Conservation (phyloP, 2,113 vertebrate species). For the Dasyurus viverrinus region DNA sequence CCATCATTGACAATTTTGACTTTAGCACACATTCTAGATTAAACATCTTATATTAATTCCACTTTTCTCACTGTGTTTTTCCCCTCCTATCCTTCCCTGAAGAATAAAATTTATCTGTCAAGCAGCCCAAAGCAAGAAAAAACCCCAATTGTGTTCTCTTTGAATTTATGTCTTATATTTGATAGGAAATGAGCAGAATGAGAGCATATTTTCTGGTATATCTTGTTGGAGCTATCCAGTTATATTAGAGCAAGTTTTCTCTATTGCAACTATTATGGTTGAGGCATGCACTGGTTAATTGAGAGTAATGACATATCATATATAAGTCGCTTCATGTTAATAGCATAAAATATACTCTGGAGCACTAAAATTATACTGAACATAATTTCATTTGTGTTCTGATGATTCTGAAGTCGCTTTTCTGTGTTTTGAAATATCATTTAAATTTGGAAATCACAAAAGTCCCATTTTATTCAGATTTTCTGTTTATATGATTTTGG, state of each 20-base stretch:
- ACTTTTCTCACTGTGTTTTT: neutral
- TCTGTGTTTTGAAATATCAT: slow-evolving; percentile 28
- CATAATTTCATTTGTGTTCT: slow-evolving; percentile 38
- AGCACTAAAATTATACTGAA: neutral
- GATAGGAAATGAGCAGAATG: neutral
- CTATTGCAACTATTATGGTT: neutral
- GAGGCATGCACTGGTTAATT: neutral
- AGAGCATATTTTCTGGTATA: neutral
- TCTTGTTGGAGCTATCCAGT: neutral
- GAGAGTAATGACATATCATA: neutral
- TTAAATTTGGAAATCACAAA: slow-evolving; percentile 31
- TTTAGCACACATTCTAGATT: neutral
- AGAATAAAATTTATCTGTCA: neutral
- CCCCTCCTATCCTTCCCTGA: neutral
- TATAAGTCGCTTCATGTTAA: neutral
- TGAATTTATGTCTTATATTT: neutral
- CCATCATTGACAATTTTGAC: neutral
- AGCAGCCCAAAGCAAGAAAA: neutral
- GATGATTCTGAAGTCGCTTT: slow-evolving; percentile 20
- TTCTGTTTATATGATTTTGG: slow-evolving; percentile 55
- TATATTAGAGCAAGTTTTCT: neutral
- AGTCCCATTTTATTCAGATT: slow-evolving; percentile 44
- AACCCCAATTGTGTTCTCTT: neutral
- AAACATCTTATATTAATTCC: neutral
- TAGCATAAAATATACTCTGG: neutral